Base-by-base conservation (phyloP, 2,113 vertebrate species). In the Scolopax mira region DNA sequence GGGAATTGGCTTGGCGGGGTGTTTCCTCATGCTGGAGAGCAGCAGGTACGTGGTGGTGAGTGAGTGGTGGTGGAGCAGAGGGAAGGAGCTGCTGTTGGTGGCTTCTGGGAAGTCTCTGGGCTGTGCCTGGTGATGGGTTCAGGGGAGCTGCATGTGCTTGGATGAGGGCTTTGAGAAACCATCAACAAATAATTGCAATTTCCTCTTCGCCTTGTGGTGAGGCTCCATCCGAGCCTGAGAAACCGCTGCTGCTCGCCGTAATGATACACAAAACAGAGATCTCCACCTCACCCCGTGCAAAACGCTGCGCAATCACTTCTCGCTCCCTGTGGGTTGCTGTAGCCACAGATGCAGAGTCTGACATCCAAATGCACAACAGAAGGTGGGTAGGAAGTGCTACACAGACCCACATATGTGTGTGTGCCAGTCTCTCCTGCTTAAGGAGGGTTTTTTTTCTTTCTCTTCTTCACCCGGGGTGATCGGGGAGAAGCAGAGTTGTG, bases 131-230 rank as follows among this genome's bases (percentile, higher is more conserved):
- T 0, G 62, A 1, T 1, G 78, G 61, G 72, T 11, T 69, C n/a
- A 3, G 60, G 69, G 49, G 46, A 60, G 51, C 71, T 13, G 46
- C 11, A 5, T 10, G 60, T 3, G 78, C 71, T 61, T 8, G 75
- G 73, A 15, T 42, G 74, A 78, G 93, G 58, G 62, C 83, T 96
- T 69, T 27, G 51, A 79, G 54, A 96, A 96, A 85, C 88, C 96
- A 82, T 28, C 93, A 37, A 4, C 93, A 79, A 85, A 92, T 58
- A 52, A 88, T 64, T 58, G 91, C 74, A 17, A 30, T 92, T 96
- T 95, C 94, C 96, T 89, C 73, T 39, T 8, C 0, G 73, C 80
- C 86, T 60, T 71, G 93, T 3, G 92, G 96, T 18, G 3, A 88
- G 88, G 93, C 35, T 17, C 49, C 37, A 48, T 33, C 19, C 23